These are phyloP conservation scores for Aphelocoma coerulescens DNA, from an alignment of 2,113 vertebrate genomes.

Conservation along the genomic window DNA sequence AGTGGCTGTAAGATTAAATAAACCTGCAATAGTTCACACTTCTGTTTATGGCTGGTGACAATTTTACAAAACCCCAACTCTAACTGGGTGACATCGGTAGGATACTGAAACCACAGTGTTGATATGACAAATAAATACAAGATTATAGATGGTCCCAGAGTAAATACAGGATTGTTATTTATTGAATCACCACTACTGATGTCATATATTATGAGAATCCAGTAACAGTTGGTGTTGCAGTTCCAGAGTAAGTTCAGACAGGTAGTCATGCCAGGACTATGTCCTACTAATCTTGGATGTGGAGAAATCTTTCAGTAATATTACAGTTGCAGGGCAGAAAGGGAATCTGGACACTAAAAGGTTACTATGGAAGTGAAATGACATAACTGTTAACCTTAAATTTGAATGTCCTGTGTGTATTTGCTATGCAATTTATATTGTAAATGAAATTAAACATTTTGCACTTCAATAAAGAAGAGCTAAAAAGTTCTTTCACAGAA, in stretches of 20 bases:
- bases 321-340: neutral
- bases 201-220: neutral
- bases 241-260: neutral
- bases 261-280: neutral
- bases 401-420: neutral
- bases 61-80: neutral
- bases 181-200: neutral
- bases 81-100: conserved; percentile 11
- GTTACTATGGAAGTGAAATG: neutral
- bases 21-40: neutral
- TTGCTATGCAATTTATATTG: neutral
- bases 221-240: neutral
- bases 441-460: neutral
- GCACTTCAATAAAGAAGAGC: neutral
- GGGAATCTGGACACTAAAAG: neutral
- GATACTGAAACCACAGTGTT: neutral
- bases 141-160: neutral
- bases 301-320: neutral
- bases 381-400: neutral
- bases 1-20: conserved; percentile 25
- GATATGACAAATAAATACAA: conserved; percentile 24
- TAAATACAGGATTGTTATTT: neutral
- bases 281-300: neutral
- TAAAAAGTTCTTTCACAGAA: neutral
- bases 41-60: conserved; percentile 38